These are phyloP conservation scores for Resseliella maxima DNA, from an alignment of 2,888 invertebrate species.

Conservation along the genomic window DNA sequence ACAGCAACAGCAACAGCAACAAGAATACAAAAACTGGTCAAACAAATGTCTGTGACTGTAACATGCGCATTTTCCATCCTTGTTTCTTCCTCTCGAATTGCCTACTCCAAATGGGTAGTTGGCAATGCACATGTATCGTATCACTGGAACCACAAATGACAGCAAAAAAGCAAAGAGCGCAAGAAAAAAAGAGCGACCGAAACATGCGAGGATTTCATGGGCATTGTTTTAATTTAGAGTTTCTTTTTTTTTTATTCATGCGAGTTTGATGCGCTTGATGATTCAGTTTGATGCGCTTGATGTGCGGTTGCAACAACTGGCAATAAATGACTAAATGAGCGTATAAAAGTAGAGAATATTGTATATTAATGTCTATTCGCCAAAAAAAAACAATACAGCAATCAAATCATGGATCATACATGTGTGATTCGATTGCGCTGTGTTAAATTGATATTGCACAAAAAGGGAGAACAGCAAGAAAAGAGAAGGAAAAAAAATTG, in stretches of 20 bases:
- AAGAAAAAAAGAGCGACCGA: background rate
- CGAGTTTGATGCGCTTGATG: too few species aligned
- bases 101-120: background rate
- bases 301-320: slow-evolving; percentile 9
- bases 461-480: background rate
- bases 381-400: background rate
- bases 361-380: background rate
- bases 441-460: background rate
- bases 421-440: background rate
- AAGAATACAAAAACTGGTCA: slow-evolving; percentile 4
- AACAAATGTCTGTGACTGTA: slow-evolving; percentile 18
- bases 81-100: background rate
- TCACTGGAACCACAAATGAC: background rate
- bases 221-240: slow-evolving; percentile 18
- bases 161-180: background rate
- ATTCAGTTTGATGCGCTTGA: background rate
- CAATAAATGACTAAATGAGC: slow-evolving; percentile 17
- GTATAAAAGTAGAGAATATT: slow-evolving; percentile 7
- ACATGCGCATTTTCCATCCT: slow-evolving; percentile 25
- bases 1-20: background rate
- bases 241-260: background rate
- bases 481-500: background rate
- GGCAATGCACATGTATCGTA: slow-evolving; percentile 29
- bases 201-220: slow-evolving; percentile 36
- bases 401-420: background rate